A percentile compares a stretch with the other conserved stretches of the same genome.
Evolutionary conservation across 92 coral and sea anemone species (phyloP).

Genomic region (Palythoa grandis): DNA sequence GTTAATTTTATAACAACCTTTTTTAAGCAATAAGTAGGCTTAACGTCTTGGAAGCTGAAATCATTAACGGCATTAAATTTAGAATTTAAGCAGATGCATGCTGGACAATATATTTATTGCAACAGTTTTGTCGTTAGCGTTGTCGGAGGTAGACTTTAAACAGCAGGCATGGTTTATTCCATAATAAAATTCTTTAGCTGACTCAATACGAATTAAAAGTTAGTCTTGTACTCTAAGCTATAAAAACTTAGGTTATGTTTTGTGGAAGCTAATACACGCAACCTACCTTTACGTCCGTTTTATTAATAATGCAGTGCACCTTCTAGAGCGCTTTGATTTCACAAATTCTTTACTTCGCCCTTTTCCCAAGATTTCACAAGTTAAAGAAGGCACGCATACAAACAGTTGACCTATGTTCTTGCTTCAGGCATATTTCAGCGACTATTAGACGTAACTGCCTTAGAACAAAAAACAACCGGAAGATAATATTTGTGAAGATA

Average conservation of each 20-base stretch:
- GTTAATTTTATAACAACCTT: too few species aligned
- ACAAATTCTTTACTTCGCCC: neutral
- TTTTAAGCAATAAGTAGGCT: neutral
- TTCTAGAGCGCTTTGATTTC: neutral
- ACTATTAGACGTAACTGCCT: neutral
- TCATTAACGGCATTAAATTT: neutral
- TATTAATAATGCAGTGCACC: neutral
- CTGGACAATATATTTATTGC: too few species aligned
- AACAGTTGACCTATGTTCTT: neutral
- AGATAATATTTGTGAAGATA: neutral
- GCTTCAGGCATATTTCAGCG: neutral
- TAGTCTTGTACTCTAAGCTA: neutral
- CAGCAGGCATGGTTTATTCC: neutral
- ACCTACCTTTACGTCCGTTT: neutral
- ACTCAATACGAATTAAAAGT: neutral
- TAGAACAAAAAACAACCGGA: neutral
- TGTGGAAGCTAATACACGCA: neutral
- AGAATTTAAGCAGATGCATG: neutral
- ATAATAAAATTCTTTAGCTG: neutral
- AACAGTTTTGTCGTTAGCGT: neutral
- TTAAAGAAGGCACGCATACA: neutral
- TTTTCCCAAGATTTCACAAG: neutral
- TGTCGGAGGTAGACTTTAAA: neutral
- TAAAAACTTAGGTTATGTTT: neutral
- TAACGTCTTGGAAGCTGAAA: neutral